Percentiles rank a stretch among this genome's conserved stretches.
These are phyloP conservation scores for Helicoverpa zea DNA, from an alignment of 1,140 invertebrate species.

Conservation along the genomic window DNA sequence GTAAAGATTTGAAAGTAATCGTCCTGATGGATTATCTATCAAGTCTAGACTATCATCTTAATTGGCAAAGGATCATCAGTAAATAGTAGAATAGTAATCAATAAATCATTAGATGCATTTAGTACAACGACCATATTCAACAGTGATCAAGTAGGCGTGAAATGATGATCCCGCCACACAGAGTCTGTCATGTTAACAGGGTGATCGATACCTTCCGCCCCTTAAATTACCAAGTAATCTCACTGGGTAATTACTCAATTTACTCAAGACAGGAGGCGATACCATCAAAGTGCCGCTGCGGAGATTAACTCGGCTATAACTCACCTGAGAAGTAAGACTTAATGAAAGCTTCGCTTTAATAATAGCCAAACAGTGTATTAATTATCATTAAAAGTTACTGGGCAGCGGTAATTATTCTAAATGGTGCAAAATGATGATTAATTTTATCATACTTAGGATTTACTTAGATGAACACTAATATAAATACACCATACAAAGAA, in stretches of 20 bases:
- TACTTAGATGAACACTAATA: not conserved
- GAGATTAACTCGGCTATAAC: slow-evolving; percentile 56
- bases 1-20: slow-evolving; percentile 2
- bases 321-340: slow-evolving; percentile 48
- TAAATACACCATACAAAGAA: too few relatives aligned
- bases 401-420: not conserved
- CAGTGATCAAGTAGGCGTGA: slow-evolving; percentile 3
- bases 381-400: slow-evolving; percentile 15
- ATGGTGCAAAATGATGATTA: not conserved
- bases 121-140: not conserved
- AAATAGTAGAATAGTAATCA: not conserved
- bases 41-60: too few relatives aligned
- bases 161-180: slow-evolving; percentile 31
- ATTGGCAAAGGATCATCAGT: too few relatives aligned
- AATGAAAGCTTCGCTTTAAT: slow-evolving; percentile 55
- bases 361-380: slow-evolving; percentile 34
- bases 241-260: slow-evolving; percentile 80
- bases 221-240: slow-evolving; percentile 74
- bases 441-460: not conserved
- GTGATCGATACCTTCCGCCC: slow-evolving; percentile 71
- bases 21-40: not conserved
- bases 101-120: not conserved
- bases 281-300: slow-evolving; percentile 65
- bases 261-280: slow-evolving; percentile 68
- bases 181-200: slow-evolving; percentile 50